phyloP scores from a whole-genome alignment of 2,888 invertebrate species.

The Megamerina dolium region DNA sequence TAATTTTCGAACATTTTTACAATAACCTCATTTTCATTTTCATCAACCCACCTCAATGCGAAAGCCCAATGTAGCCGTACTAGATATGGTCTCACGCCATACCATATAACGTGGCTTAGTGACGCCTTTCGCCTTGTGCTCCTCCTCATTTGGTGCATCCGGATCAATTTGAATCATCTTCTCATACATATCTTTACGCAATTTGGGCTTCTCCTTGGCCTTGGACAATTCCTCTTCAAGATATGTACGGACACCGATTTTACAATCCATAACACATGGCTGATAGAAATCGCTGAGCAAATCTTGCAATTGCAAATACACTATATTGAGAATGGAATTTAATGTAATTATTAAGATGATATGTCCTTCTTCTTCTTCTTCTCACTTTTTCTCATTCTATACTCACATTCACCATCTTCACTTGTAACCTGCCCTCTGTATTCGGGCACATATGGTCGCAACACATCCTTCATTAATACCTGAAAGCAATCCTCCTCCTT shows the following conservation, averaged over 20 bases:
- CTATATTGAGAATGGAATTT: slow-evolving; percentile 40
- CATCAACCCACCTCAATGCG: slow-evolving; percentile 65
- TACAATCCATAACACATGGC: slow-evolving; percentile 96
- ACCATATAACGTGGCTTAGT: slow-evolving; percentile 94
- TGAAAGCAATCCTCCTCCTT: slow-evolving; percentile 86
- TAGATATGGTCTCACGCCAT: slow-evolving; percentile 95
- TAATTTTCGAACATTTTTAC: neutral
- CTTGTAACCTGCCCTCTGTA: slow-evolving; percentile 81
- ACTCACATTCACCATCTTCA: slow-evolving; percentile 70
- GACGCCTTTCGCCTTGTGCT: slow-evolving; percentile 81
- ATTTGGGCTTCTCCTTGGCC: slow-evolving; percentile 89
- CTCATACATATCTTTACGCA: slow-evolving; percentile 93
- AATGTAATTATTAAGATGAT: neutral
- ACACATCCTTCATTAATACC: slow-evolving; percentile 74
- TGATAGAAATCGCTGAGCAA: slow-evolving; percentile 83
- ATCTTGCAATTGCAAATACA: slow-evolving; percentile 88
- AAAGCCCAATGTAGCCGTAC: slow-evolving; percentile 93
- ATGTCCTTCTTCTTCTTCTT: neutral
- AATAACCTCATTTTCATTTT: neutral
- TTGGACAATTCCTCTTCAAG: slow-evolving; percentile 91
- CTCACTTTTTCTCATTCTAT: neutral
- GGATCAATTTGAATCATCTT: slow-evolving; percentile 95
- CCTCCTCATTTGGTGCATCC: slow-evolving; percentile 82
- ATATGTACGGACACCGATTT: slow-evolving; percentile 91
- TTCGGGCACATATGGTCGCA: slow-evolving; percentile 86